Base-by-base conservation (phyloP, 2,797 vertebrate species). In the Astyanax mexicanus region DNA sequence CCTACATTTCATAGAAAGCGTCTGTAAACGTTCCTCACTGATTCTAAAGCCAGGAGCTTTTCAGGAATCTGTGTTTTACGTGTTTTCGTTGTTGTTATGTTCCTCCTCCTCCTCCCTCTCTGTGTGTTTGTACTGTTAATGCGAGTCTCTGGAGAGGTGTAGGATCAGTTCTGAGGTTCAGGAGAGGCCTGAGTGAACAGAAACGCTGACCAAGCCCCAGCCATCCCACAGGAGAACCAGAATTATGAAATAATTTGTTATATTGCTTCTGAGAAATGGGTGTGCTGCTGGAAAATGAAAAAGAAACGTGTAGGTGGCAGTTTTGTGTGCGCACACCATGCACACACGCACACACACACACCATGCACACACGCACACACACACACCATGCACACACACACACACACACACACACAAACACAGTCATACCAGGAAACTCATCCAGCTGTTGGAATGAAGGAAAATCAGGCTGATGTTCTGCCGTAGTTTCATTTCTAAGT, bases 231-330 rank as follows among this genome's bases (percentile, higher is more conserved):
- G 13, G 11, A 13, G 52, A 4, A 13, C 1, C 12, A 29, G n/a
- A 29, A 29, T 55, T 25, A 27, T 29, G 3, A 72, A 49, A 21
- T 35, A 4, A 60, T 58, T 47, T 10, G 40, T 72, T 47, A 49
- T 72, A 49, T n/a, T 37, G 55, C 19, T 37, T 17, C 23, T 72
- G 38, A 45, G 44, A 29, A 4, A 58, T 1, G 27, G 15, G 11
- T 35, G 27, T 3, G 17, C 13, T 32, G 51, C 6, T 12, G 52
- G 52, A 55, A 29, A 55, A 29, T 55, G 52, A 55, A 55, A 25
- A 15, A 55, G 52, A 25, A 21, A 4, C 25, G 52, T 55, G 52
- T 55, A 55, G 51, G 52, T 55, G 52, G 52, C 52, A 55, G 52
- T 55, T 55, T 55, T 15, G 12, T n/a, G 19, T 2, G 15, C 49